phyloP scores from a whole-genome alignment of 2,888 invertebrate species.

The Hyposoter dolosus region DNA sequence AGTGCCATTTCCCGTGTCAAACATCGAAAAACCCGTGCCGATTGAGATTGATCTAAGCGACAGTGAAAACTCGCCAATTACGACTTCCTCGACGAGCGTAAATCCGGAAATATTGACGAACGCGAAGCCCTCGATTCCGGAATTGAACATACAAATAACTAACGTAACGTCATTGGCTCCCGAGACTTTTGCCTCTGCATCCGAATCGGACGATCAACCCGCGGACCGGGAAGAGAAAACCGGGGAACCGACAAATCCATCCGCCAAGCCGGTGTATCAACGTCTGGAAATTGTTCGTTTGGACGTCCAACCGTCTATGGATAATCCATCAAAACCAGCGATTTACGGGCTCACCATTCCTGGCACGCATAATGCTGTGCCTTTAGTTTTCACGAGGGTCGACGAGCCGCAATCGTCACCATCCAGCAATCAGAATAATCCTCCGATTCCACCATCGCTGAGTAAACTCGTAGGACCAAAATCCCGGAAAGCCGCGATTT shows the following conservation, averaged over 20 bases:
- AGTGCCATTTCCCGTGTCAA: neutral
- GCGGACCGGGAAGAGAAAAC: neutral
- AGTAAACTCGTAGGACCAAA: conserved; percentile 31
- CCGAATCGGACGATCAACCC: conserved; percentile 40
- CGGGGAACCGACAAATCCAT: neutral
- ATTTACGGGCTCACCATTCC: conserved; percentile 63
- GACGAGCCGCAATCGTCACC: neutral
- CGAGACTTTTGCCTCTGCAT: conserved; percentile 74
- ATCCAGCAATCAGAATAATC: neutral
- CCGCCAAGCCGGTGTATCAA: neutral
- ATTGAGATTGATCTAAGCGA: conserved; percentile 57
- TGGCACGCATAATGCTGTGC: conserved; percentile 58
- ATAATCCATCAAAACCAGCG: conserved; percentile 19
- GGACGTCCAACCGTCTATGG: neutral
- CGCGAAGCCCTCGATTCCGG: conserved; percentile 4
- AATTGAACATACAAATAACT: conserved; percentile 77
- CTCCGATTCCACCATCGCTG: neutral
- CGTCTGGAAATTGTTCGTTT: conserved; percentile 51
- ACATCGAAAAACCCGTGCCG: neutral
- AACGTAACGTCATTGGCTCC: conserved; percentile 78
- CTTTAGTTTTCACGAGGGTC: conserved; percentile 43
- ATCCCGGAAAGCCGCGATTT: conserved; percentile 36
- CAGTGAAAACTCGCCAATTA: conserved; percentile 29
- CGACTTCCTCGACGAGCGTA: neutral
- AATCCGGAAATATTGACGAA: conserved; percentile 6